Evolutionary conservation across 2,113 vertebrate genomes (phyloP), one percentile per base, ranked within the genome.

Genomic region (Sciurus niger): DNA sequence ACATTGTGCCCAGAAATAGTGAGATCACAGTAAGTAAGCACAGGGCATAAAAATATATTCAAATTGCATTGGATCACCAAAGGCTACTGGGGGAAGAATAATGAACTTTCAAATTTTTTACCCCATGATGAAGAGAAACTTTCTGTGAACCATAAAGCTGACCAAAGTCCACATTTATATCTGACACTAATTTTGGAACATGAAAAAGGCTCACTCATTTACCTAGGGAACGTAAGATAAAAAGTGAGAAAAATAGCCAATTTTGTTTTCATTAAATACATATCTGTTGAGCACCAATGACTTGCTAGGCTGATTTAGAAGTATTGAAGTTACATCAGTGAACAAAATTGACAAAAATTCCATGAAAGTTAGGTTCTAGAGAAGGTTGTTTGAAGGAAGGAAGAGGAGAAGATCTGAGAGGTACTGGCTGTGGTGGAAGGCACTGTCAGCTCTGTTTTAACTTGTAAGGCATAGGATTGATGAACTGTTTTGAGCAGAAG

Each of bases 311-410:
- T 79, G 1, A 37, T 90, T 74, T 80, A 32, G 43, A 72, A n/a
- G 17, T 22, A 34, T 16, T 63, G 8, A 43, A 90, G 13, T 6
- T 63, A 91, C 3, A 63, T 53, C 20, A n/a, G 48, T n/a, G 79
- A 90, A 60, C 30, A 84, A 88, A 89, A 60, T 6, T 73, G 46
- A 55, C 37, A 91, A 37, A 89, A 84, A 79, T 53, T 94, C 13
- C 12, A 22, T 68, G 78, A 72, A 79, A 30, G 13, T 70, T 70
- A 65, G 17, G 79, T 82, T 94, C n/a, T 85, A 90, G 37, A 60
- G 51, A 32, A 92, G 78, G 30, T 70, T 87, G 30, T 86, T 55
- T 92, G 18, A n/a, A 76, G 4, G 37, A 46, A 89, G 28, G 25
- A 86, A 93, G 63, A 65, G 25, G 24, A 7, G 92, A 63, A 72